phyloP scores from a whole-genome alignment of 2,888 invertebrate genomes.

The Apodemia mormo region DNA sequence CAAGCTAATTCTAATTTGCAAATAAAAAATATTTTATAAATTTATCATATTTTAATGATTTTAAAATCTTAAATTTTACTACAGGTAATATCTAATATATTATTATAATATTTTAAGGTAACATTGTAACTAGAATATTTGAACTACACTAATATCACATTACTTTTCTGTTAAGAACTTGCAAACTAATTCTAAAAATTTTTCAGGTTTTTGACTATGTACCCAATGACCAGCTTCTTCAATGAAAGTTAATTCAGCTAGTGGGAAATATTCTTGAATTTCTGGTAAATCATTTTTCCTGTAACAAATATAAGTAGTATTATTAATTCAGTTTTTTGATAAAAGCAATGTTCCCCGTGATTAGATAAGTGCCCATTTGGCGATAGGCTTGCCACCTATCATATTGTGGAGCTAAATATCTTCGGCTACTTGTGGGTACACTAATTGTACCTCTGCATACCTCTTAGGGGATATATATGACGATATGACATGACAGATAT shows the following conservation, averaged over 20 bases:
- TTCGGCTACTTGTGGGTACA: too few species aligned
- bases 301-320: constrained; percentile 35
- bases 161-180: constrained; percentile 83
- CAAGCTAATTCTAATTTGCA: too few species aligned
- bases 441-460: too few species aligned
- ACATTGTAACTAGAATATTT: constrained; percentile 20
- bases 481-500: too few species aligned
- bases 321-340: too few species aligned
- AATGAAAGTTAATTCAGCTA: constrained; percentile 85
- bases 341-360: too few species aligned
- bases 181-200: constrained; percentile 85
- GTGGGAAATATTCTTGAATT: constrained; percentile 88
- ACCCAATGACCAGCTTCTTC: constrained; percentile 96
- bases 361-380: too few species aligned
- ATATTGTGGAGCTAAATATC: too few species aligned
- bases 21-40: neutral
- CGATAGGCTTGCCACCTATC: too few species aligned
- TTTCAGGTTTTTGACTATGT: constrained; percentile 93
- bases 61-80: constrained; percentile 40
- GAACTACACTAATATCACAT: constrained; percentile 18
- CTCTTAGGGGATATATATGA: too few species aligned
- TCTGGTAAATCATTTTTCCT: constrained; percentile 81
- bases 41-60: neutral
- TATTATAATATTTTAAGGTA: constrained; percentile 7
- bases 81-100: neutral